phyloP scores from a whole-genome alignment of 2,797 vertebrate species.

The Psittacula echo region DNA sequence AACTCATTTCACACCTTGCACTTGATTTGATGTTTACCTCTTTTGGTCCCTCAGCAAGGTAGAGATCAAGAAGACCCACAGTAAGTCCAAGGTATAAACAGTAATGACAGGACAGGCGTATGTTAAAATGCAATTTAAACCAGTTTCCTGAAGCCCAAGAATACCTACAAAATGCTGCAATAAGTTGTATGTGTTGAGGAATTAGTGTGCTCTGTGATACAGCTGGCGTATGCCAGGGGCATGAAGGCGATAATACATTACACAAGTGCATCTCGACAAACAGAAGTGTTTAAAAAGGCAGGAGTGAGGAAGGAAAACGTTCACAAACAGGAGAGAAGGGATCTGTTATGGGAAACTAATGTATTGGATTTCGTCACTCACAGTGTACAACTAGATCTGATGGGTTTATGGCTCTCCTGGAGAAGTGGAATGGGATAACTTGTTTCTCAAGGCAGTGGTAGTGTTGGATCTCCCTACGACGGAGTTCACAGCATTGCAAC shows the following conservation, averaged over 20 bases:
- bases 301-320: not conserved
- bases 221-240: not conserved
- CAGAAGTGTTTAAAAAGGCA: not conserved
- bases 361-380: not conserved
- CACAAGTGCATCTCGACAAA: not conserved
- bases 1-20: not conserved
- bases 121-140: not conserved
- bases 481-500: not conserved
- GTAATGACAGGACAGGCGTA: not conserved
- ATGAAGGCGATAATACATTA: not conserved
- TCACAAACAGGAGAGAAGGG: not conserved
- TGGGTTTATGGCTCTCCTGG: not conserved
- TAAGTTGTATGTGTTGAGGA: not conserved
- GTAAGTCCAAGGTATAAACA: not conserved
- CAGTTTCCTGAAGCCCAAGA: not conserved
- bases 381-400: not conserved
- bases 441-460: not conserved
- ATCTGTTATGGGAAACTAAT: not conserved
- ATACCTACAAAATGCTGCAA: not conserved
- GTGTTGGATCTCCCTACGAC: not conserved
- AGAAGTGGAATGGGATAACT: not conserved
- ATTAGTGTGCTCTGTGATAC: not conserved
- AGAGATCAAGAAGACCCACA: not conserved
- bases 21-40: not conserved
- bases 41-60: not conserved